These are phyloP conservation scores for Origma solitaria DNA, from an alignment of 2,113 vertebrate genomes.

Conservation along the genomic window DNA sequence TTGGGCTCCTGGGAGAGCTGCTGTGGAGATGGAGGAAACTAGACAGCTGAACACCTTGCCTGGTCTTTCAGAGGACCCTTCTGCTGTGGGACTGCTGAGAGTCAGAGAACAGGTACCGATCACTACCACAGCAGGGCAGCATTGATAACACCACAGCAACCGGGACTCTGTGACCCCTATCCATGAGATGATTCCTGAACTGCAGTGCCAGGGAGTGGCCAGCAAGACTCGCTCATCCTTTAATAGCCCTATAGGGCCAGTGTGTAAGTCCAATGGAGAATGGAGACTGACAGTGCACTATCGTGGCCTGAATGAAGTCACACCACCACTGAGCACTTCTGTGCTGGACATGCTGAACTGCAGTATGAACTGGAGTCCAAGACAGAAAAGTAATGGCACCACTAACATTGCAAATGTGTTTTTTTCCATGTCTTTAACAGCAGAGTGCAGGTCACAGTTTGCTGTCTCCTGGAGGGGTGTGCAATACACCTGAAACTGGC, in stretches of 20 bases:
- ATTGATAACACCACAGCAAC: fast-evolving
- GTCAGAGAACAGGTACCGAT: not conserved
- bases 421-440: not conserved
- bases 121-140: not conserved
- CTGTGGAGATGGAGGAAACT: not conserved
- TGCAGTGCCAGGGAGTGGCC: not conserved
- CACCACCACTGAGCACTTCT: fast-evolving
- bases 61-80: not conserved
- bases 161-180: too few relatives aligned
- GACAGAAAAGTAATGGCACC: not conserved
- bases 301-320: not conserved
- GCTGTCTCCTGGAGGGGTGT: not conserved
- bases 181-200: not conserved
- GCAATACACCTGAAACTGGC: not conserved
- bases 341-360: not conserved
- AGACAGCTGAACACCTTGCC: not conserved
- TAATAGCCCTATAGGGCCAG: too few relatives aligned
- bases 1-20: not conserved
- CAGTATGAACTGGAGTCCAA: not conserved
- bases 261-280: not conserved
- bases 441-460: not conserved
- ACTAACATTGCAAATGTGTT: not conserved
- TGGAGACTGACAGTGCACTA: not conserved
- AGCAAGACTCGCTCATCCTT: not conserved
- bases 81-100: not conserved